Conservation (phyloP, 2,888 invertebrate genomes). For the Cantharis rufa region DNA sequence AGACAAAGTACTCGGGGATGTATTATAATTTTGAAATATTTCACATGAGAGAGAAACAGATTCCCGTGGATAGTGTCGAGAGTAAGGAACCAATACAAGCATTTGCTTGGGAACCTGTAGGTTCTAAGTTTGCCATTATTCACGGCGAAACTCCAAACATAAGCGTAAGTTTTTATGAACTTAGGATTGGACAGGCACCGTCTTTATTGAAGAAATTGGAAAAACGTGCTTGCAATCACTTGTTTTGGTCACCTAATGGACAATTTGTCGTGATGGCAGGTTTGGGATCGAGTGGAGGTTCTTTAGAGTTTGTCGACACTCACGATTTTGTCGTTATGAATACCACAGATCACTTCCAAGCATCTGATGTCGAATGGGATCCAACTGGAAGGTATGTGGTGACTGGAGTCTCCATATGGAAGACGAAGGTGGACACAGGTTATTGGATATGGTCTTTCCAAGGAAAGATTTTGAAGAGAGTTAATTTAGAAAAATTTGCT, state of each 20-base stretch:
- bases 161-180: slow-evolving; percentile 90
- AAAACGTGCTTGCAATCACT: slow-evolving; percentile 84
- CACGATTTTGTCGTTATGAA: slow-evolving; percentile 96
- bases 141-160: slow-evolving; percentile 89
- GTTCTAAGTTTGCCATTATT: slow-evolving; percentile 94
- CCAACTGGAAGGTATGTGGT: slow-evolving; percentile 97
- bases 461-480: slow-evolving; percentile 73
- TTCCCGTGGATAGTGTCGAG: slow-evolving; percentile 97
- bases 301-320: slow-evolving; percentile 93
- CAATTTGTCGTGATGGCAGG: slow-evolving; percentile 95
- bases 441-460: slow-evolving; percentile 99
- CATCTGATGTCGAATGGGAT: slow-evolving; percentile 98
- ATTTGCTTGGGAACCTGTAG: slow-evolving; percentile 98
- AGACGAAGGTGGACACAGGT: slow-evolving; percentile 88
- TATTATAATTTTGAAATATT: slow-evolving; percentile 99
- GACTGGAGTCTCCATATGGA: slow-evolving; percentile 94
- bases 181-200: slow-evolving; percentile 88
- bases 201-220: slow-evolving; percentile 85
- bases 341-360: slow-evolving; percentile 87
- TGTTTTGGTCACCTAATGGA: slow-evolving; percentile 96
- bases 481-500: slow-evolving; percentile 90
- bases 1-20: slow-evolving; percentile 94
- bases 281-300: slow-evolving; percentile 80
- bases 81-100: slow-evolving; percentile 91
- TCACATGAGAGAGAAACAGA: slow-evolving; percentile 96